Conservation (phyloP, 2,888 invertebrate species). For the Cetonia aurata region DNA sequence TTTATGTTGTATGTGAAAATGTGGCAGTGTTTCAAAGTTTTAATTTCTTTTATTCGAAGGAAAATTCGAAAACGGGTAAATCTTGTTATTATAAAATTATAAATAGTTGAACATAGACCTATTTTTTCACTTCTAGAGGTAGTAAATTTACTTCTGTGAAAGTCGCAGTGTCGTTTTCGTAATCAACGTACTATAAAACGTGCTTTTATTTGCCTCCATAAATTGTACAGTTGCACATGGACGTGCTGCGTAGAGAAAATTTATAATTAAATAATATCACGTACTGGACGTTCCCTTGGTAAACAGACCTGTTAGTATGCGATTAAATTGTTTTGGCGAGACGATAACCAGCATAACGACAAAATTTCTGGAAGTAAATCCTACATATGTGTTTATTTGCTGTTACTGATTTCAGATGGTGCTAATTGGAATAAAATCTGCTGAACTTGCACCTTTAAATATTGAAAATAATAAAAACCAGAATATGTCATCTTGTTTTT, state of each 20-base stretch:
- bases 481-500: no score
- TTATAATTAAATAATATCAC: constrained; percentile 38
- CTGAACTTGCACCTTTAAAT: no score
- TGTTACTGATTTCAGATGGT: no score
- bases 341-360: neutral
- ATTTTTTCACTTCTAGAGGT: neutral
- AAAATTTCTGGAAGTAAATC: neutral
- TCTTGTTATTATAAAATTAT: constrained; percentile 12
- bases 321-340: constrained; percentile 3
- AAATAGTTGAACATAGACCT: neutral
- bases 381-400: neutral
- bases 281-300: constrained; percentile 23
- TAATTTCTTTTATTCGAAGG: constrained; percentile 17
- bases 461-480: no score
- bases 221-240: constrained; percentile 2
- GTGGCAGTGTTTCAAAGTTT: constrained; percentile 36
- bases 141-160: constrained; percentile 22
- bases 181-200: constrained; percentile 26
- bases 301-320: constrained; percentile 26
- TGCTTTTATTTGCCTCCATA: constrained; percentile 20
- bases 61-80: constrained; percentile 23
- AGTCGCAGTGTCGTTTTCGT: constrained; percentile 15
- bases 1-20: constrained; percentile 33
- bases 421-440: no score
- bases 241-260: constrained; percentile 30